Conservation (phyloP, 2,113 vertebrate species). For the Chloropsis hardwickii region DNA sequence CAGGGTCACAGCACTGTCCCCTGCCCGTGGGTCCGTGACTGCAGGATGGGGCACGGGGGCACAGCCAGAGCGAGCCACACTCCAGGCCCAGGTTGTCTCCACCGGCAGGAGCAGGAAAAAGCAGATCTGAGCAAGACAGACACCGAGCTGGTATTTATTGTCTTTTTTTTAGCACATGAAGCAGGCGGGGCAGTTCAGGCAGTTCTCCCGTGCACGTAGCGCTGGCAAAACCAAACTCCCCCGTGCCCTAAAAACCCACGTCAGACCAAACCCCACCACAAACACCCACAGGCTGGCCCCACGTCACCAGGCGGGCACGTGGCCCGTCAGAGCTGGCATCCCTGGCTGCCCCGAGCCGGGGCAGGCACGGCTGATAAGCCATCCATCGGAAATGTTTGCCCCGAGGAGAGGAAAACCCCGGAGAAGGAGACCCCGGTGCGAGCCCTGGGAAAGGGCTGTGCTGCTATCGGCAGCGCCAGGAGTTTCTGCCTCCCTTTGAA, state of each 20-base stretch:
- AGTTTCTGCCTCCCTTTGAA: slow-evolving; percentile 32
- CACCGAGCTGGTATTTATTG: slow-evolving; percentile 29
- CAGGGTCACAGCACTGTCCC: accelerated
- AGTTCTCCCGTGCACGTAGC: neutral
- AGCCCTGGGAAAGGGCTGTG: neutral
- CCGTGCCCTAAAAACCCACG: neutral
- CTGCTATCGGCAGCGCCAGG: neutral
- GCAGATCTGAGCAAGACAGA: slow-evolving; percentile 5
- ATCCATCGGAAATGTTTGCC: neutral
- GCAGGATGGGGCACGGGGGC: neutral
- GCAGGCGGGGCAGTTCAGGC: neutral
- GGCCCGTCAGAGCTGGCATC: neutral
- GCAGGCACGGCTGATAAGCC: neutral
- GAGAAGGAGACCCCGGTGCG: neutral
- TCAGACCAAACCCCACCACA: neutral
- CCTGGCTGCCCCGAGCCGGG: neutral
- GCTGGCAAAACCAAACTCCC: neutral
- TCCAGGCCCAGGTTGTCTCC: neutral
- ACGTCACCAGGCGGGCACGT: neutral
- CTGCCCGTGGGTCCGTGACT: accelerated
- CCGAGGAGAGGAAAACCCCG: neutral
- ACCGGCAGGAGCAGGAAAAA: slow-evolving; percentile 55
- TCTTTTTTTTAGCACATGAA: neutral
- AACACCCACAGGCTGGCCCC: neutral
- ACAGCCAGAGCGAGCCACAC: accelerated